Evolutionary conservation across 2,797 vertebrate species (phyloP), one percentile per base, ranked within the genome.

Genomic region (Margarornis squamiger): DNA sequence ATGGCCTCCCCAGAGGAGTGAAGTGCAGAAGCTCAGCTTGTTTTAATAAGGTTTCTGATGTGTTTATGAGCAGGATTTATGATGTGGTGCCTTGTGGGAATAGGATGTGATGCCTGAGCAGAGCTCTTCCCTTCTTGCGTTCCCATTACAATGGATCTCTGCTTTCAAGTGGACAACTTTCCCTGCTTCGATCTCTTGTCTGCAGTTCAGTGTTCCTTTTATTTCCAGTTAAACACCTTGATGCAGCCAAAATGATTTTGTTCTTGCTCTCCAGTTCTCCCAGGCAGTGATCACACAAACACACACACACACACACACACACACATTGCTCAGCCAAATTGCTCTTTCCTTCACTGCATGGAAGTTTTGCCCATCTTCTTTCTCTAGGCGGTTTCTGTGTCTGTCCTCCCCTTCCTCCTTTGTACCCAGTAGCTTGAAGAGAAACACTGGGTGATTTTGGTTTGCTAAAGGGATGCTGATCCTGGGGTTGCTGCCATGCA

Each of bases 11-110:
- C 2, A 7, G 36, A 48, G 30, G 77, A 94, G n/a, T 0, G 26
- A 79, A 91, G 92, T 85, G 91, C 92, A 95, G 94, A 85, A 96
- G 87, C 95, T 92, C 95, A 92, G 94, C 92, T 85, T 96, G 95
- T 89, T 96, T 92, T 92, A 96, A 94, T 95, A 92, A 94, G 77
- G 55, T 71, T 94, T 94, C 73, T 95, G 95, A 94, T 87, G 68
- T 58, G 84, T 96, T 96, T 96, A 95, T 82, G 95, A 76, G 91
- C 74, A 92, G 89, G 84, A 96, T 96, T 96, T 96, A 96, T 55
- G 92, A 91, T 10, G 29, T 89, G 94, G 89, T 94, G 91, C 94
- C 84, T 92, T 74, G 66, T 94, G 86, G 95, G 95, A 94, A 91
- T 48, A 94, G 74, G 96, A 89, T 95, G 80, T 82, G 83, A 93